Evolutionary conservation across 2,888 invertebrate species (phyloP).

Genomic region (Tuta absoluta): DNA sequence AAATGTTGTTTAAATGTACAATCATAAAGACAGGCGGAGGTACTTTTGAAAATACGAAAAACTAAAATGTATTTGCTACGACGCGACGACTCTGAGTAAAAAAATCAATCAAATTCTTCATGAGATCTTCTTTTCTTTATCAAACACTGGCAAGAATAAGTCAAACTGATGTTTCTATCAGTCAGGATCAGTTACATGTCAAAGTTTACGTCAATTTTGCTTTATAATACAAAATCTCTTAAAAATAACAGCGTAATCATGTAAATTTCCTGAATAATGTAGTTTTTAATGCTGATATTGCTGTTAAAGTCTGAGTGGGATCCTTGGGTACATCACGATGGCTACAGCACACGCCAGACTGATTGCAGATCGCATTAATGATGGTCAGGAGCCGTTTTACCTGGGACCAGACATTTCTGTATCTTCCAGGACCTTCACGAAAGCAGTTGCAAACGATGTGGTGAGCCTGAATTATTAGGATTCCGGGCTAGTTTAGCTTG

Average conservation of each 20-base stretch:
- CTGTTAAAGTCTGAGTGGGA: neutral
- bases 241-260: neutral
- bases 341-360: slow-evolving; percentile 1
- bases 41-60: too few relatives aligned
- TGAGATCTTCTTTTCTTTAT: too few relatives aligned
- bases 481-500: too few relatives aligned
- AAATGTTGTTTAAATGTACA: too few relatives aligned
- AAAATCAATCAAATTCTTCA: too few relatives aligned
- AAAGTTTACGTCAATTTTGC: too few relatives aligned
- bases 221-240: neutral
- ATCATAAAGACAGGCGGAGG: too few relatives aligned
- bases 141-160: neutral
- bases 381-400: neutral
- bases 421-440: slow-evolving; percentile 4
- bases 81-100: too few relatives aligned
- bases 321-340: neutral
- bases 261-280: neutral
- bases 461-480: neutral
- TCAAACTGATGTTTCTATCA: neutral
- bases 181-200: neutral
- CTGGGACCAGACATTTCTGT: neutral
- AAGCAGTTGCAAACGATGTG: neutral
- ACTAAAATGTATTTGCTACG: too few relatives aligned
- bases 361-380: slow-evolving; percentile 4
- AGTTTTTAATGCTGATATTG: neutral